Evolutionary conservation across 2,797 vertebrate species (phyloP), one percentile per base, ranked within the genome.

Genomic region (Taenioides sp.): DNA sequence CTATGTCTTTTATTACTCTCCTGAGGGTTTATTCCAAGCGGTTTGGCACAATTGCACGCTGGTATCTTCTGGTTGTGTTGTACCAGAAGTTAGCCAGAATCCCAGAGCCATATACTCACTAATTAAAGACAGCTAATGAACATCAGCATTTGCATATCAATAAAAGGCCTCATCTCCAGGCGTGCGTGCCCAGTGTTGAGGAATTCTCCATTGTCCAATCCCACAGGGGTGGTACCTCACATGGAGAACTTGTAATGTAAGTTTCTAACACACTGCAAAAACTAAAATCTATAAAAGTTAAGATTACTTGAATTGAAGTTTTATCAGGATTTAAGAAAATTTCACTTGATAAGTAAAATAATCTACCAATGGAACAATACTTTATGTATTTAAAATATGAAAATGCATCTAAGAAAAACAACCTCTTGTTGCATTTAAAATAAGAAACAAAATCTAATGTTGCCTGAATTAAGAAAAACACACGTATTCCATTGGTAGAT

Each of bases 101-200:
- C 73, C 72, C 71, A 71, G 66, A 80, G 80, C 78, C 68, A 77
- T 78, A 70, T 55, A 68, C 68, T 52, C 2, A 43, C 77, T 89
- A 84, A 91, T 88, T 88, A 87, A 89, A 86, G 77, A 65, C 75
- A 49, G 79, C 81, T 88, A 88, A 88, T 82, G 81, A 90, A 86
- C 74, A 47, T 73, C 71, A 22, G 58, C 71, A 86, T 86, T 85
- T 82, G 81, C 84, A 88, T 89, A 82, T 90, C 81, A 89, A 88
- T 84, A 75, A 75, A n/a, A 68, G 75, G 43, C 70, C 52, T 31
- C 54, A 0, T 71, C 60, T 67, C 31, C 62, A 47, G 14, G 17
- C 65, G 59, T 74, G 73, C 59, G 18, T 66, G 63, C 59, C 61
- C 67, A 31, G 81, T 61, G 31, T 81, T 64, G 31, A 71, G 58